A percentile compares a stretch with the other conserved stretches of the same genome.
Conservation (phyloP, 2,113 vertebrate genomes). For the Coreoperca whiteheadi region DNA sequence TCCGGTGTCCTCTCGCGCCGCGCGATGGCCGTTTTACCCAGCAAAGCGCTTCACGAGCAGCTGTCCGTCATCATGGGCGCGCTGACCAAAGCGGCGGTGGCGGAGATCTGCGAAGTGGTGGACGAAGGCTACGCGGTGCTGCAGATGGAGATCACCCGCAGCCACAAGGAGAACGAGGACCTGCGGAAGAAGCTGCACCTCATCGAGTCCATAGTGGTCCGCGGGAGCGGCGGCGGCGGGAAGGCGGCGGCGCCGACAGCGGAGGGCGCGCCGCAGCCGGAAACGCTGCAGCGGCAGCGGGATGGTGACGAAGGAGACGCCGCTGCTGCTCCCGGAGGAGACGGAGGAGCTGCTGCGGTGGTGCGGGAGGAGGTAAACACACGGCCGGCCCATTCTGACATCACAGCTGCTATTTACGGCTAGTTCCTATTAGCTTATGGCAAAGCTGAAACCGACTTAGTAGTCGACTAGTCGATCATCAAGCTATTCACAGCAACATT, state of each 20-base stretch:
- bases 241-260: neutral
- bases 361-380: conserved; percentile 56
- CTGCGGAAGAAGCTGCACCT: conserved; percentile 78
- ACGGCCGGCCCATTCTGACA: too few species aligned
- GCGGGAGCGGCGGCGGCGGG: conserved; percentile 21
- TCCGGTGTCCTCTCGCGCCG: neutral
- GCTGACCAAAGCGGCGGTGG: conserved; percentile 74
- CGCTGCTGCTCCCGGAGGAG: neutral
- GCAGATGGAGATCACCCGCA: conserved; percentile 69
- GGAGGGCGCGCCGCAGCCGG: neutral
- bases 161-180: conserved; percentile 72
- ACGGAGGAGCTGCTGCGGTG: neutral
- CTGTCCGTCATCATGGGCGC: conserved; percentile 75
- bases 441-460: neutral
- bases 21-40: conserved; percentile 42
- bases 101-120: conserved; percentile 77
- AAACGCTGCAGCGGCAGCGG: conserved; percentile 10
- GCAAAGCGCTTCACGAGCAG: conserved; percentile 67
- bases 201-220: conserved; percentile 78
- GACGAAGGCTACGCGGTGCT: conserved; percentile 72
- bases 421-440: neutral
- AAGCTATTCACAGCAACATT: neutral
- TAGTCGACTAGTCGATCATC: neutral
- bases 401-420: neutral
- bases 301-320: neutral